These are phyloP conservation scores for Trissoscelio sp. DNA, from an alignment of 2,888 invertebrate species.

Conservation along the genomic window DNA sequence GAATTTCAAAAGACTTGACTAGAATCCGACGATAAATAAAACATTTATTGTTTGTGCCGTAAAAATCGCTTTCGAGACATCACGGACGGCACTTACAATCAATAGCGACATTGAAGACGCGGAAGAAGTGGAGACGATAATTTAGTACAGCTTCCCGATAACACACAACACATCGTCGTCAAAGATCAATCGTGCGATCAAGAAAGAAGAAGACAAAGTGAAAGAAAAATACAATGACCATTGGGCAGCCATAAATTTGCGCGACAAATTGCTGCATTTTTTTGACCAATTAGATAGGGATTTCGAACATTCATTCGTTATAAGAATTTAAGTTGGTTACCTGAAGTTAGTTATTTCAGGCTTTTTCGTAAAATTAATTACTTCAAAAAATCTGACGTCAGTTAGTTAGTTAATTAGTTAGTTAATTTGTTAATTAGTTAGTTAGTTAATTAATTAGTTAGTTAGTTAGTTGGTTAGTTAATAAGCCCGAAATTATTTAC, in stretches of 20 bases:
- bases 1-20: slow-evolving; percentile 38
- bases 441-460: too few relatives aligned
- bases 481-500: too few relatives aligned
- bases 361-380: too few relatives aligned
- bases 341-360: too few relatives aligned
- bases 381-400: too few relatives aligned
- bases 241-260: slow-evolving; percentile 33
- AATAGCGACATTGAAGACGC: slow-evolving; percentile 63
- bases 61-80: slow-evolving; percentile 52
- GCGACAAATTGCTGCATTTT: slow-evolving; percentile 48
- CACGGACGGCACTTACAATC: slow-evolving; percentile 49
- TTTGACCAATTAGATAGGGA: too few relatives aligned
- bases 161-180: slow-evolving; percentile 55
- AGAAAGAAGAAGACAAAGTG: slow-evolving; percentile 38
- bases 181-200: slow-evolving; percentile 55
- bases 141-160: slow-evolving; percentile 62
- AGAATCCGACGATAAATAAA: slow-evolving; percentile 45
- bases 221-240: slow-evolving; percentile 45
- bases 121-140: slow-evolving; percentile 58
- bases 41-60: slow-evolving; percentile 51
- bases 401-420: too few relatives aligned
- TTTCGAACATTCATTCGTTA: too few relatives aligned
- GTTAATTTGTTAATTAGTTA: too few relatives aligned
- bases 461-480: too few relatives aligned
- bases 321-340: too few relatives aligned